These are phyloP conservation scores for Ctenochaetus hawaiiensis DNA, from an alignment of 2,797 vertebrate species.

Conservation along the genomic window DNA sequence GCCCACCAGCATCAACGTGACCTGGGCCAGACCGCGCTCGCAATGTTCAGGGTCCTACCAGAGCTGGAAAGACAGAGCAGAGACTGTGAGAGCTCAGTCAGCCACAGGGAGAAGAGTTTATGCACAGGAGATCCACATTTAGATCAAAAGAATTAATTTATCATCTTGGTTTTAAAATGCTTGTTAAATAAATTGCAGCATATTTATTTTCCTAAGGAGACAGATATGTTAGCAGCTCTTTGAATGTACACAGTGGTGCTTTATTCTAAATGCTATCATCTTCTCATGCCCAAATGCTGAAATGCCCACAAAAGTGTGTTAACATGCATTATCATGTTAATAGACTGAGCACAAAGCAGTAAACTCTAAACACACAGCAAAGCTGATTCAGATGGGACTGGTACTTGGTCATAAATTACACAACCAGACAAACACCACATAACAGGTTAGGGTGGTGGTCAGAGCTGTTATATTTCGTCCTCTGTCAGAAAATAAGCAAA, in stretches of 20 bases:
- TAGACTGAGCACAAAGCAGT: no score
- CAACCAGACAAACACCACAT: no score
- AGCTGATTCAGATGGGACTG: no score
- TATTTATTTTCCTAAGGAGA: background rate
- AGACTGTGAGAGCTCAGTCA: background rate
- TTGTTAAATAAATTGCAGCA: background rate
- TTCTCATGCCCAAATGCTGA: background rate
- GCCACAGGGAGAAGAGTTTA: background rate
- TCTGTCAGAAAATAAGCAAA: background rate
- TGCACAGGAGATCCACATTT: background rate
- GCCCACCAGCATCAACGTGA: conserved; percentile 75
- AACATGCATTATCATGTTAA: no score
- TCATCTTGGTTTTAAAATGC: background rate
- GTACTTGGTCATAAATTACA: no score
- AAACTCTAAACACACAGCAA: no score
- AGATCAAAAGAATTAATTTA: background rate
- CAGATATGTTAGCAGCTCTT: background rate
- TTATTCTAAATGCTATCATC: background rate
- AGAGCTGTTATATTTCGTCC: background rate
- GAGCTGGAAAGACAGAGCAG: conserved; percentile 53
- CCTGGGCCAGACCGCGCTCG: conserved; percentile 43
- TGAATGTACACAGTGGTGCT: background rate
- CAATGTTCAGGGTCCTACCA: conserved; percentile 35
- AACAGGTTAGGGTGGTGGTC: no score
- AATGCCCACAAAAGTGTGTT: no score